Base-by-base conservation (phyloP, 2,888 invertebrate genomes). In the Drosophila conformis region DNA sequence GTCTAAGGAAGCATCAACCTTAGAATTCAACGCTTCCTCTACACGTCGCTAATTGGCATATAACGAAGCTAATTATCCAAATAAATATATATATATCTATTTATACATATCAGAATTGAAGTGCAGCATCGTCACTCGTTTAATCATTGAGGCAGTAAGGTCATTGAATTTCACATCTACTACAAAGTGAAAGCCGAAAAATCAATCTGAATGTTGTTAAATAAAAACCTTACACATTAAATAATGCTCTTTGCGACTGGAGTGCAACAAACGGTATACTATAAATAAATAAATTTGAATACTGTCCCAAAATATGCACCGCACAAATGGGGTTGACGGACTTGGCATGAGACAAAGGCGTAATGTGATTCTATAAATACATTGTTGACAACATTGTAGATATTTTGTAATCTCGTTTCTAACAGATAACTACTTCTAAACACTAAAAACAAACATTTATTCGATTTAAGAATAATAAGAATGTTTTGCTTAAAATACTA, bases 11-110 rank as follows among this genome's bases (percentile, higher is more conserved):
- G 83, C 58, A 75, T 63, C 60, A 67, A 48, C 61, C 61, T 79
- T 75, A 64, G 60, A 40, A 40, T 56, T 40, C 2, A 61, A 48
- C 61, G 89, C 87, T 87, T 87, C 90, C 87, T 89, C 84, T 69
- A 87, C 76, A 76, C 70, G 73, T 48, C 68, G 76, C 79, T 87
- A 87, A 87, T 87, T 87, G 87, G 87, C 80, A 87, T 87, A 87
- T 87, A 90, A 84, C 90, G 63, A 67, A 84, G 53, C 76, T 78
- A 88, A 87, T 87, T 87, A 90, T 80, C 27, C 18, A 38, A 18
- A 54, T n/a, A 38, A n/a, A 38, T n/a, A 29, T 56, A 4, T 56
- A 4, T 38, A 15, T 29, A 29, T 46, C 7, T 46, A 11, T 25
- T 25, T 36, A 53, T 36, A 56, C 27, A 56, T 38, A 78, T 73